phyloP scores from a whole-genome alignment of 2,888 invertebrate genomes.

The Lobophora halterata region DNA sequence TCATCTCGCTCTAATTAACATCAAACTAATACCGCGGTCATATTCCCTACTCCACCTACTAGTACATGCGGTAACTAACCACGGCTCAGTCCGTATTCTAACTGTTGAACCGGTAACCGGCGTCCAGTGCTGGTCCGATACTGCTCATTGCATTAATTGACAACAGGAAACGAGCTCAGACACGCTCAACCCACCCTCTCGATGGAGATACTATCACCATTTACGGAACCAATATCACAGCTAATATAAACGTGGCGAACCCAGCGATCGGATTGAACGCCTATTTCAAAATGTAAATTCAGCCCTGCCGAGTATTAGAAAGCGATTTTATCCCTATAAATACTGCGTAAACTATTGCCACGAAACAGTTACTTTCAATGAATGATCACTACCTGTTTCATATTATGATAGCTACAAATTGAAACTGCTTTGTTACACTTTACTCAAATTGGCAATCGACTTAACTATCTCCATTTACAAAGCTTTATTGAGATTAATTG shows the following conservation, averaged over 20 bases:
- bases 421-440: conserved; percentile 41
- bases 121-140: conserved; percentile 33
- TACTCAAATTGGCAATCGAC: conserved; percentile 26
- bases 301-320: conserved; percentile 22
- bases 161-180: conserved; percentile 49
- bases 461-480: conserved; percentile 26
- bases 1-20: too few species aligned
- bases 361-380: conserved; percentile 49
- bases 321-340: conserved; percentile 30
- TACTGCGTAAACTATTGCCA: conserved; percentile 26
- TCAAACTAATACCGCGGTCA: conserved; percentile 10
- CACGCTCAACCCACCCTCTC: conserved; percentile 30
- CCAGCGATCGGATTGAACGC: conserved; percentile 12
- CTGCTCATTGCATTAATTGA: conserved; percentile 58
- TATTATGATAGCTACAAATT: conserved; percentile 41
- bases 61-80: conserved; percentile 12
- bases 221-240: conserved; percentile 23
- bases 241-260: conserved; percentile 19
- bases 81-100: conserved; percentile 29
- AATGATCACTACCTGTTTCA: conserved; percentile 33
- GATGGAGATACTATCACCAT: conserved; percentile 31
- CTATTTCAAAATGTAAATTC: conserved; percentile 24
- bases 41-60: neutral
- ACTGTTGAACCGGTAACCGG: conserved; percentile 39
- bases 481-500: conserved; percentile 27